Evolutionary conservation across 1,140 invertebrate species (phyloP).

Genomic region (Bemisia tabaci): DNA sequence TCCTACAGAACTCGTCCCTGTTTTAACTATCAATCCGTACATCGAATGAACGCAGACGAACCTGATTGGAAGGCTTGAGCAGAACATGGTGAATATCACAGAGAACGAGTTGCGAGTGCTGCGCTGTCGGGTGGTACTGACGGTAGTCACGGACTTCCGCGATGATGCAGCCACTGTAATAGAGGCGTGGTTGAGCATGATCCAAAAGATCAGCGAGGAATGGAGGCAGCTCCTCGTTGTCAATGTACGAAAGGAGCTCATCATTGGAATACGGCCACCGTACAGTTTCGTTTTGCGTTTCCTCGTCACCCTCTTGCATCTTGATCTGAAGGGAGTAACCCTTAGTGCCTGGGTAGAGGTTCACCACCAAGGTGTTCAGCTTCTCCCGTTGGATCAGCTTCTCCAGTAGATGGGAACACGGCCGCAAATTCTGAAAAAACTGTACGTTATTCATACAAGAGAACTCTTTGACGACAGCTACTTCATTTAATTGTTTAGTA

Average conservation of each 20-base stretch:
- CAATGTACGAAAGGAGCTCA: constrained; percentile 40
- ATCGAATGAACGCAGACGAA: no score
- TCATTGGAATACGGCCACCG: constrained; percentile 8
- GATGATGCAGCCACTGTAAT: constrained; percentile 84
- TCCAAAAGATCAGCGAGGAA: constrained; percentile 71
- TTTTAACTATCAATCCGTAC: no score
- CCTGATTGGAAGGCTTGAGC: constrained; percentile 74
- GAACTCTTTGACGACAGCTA: no score
- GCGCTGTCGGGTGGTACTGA: constrained; percentile 43
- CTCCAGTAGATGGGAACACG: constrained; percentile 65
- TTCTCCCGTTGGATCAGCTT: constrained; percentile 69
- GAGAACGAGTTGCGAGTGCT: constrained; percentile 33
- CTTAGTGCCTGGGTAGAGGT: constrained; percentile 80
- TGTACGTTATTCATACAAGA: no score
- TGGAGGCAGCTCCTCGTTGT: constrained; percentile 74
- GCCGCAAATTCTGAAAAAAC: neutral
- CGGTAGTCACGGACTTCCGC: constrained; percentile 80
- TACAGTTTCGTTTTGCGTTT: constrained; percentile 5
- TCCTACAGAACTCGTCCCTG: no score
- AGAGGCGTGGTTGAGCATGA: constrained; percentile 60
- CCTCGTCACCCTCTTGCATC: constrained; percentile 8
- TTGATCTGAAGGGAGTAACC: constrained; percentile 58
- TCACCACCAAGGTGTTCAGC: constrained; percentile 76
- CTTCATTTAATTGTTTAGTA: no score
- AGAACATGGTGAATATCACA: constrained; percentile 73